Percentiles rank a stretch among this genome's conserved stretches.
These are phyloP conservation scores for Diorhabda sublineata DNA, from an alignment of 1,140 invertebrate species.

Conservation along the genomic window DNA sequence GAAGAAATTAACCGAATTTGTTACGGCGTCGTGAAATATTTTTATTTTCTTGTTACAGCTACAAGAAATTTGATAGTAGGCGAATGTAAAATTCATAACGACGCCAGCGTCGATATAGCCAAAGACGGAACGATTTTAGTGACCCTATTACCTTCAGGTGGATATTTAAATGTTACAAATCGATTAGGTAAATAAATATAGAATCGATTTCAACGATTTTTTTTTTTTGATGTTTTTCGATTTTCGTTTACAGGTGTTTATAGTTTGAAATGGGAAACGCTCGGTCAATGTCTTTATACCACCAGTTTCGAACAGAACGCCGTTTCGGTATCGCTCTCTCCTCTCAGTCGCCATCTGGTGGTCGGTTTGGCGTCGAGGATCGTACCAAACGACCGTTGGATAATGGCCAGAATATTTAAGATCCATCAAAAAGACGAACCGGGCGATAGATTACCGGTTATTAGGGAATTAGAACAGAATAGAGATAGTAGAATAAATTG, in stretches of 20 bases:
- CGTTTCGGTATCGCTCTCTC: conserved; percentile 78
- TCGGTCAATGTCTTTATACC: conserved; percentile 73
- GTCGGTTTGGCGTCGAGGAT: conserved; percentile 70
- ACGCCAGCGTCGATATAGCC: conserved; percentile 81
- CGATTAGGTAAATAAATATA: conserved; percentile 55
- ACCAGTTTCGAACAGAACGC: conserved; percentile 72
- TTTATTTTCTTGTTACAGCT: conserved; percentile 50
- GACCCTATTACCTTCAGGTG: conserved; percentile 63
- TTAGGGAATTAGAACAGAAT: conserved; percentile 61
- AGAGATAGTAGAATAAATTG: conserved; percentile 68
- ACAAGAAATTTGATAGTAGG: conserved; percentile 73
- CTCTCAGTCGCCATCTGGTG: conserved; percentile 68
- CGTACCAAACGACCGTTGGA: conserved; percentile 49
- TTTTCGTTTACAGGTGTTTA: conserved; percentile 61
- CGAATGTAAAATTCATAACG: conserved; percentile 82
- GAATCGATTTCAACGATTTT: neutral
- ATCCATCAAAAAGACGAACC: conserved; percentile 46
- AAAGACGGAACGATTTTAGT: conserved; percentile 74
- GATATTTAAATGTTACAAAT: conserved; percentile 58
- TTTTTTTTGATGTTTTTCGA: neutral
- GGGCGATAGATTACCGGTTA: conserved; percentile 51
- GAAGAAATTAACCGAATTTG: too few species aligned
- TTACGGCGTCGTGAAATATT: too few species aligned
- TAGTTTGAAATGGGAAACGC: conserved; percentile 66
- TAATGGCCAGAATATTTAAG: conserved; percentile 66